A percentile compares a stretch with the other conserved stretches of the same genome.
Evolutionary conservation across 2,888 invertebrate genomes (phyloP).

Genomic region (Ischnus inquisitorius): DNA sequence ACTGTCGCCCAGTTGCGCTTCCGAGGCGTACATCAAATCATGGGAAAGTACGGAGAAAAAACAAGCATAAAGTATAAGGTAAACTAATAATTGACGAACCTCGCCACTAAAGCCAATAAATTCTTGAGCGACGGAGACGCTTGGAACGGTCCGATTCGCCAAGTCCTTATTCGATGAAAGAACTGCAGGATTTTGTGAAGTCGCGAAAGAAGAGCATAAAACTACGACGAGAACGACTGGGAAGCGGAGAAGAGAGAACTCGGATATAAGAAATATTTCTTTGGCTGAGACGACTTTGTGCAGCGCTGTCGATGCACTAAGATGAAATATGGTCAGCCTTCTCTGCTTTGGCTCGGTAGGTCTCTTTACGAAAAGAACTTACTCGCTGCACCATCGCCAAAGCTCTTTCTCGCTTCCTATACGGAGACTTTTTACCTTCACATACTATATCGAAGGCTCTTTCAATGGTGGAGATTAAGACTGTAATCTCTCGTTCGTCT

Average conservation of each 20-base stretch:
- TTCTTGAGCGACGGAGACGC: constrained; percentile 9
- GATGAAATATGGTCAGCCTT: constrained; percentile 71
- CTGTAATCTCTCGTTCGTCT: not conserved
- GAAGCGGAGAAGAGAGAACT: constrained; percentile 5
- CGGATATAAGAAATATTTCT: constrained; percentile 67
- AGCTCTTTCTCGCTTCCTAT: not conserved
- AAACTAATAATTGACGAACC: constrained; percentile 45
- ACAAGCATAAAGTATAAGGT: constrained; percentile 3
- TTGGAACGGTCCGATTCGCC: constrained; percentile 37
- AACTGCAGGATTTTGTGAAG: not conserved
- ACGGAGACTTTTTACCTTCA: not conserved
- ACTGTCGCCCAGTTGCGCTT: constrained; percentile 4
- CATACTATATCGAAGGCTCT: not conserved
- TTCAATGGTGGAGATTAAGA: not conserved
- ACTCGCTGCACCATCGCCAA: constrained; percentile 7
- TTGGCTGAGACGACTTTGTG: constrained; percentile 67
- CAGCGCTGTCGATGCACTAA: constrained; percentile 44
- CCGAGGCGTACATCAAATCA: constrained; percentile 27
- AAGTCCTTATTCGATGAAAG: constrained; percentile 37
- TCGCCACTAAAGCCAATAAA: constrained; percentile 55
- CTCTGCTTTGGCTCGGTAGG: not conserved
- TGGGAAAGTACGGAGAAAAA: not conserved
- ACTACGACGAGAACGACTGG: not conserved
- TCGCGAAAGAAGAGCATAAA: not conserved
- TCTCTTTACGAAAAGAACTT: constrained; percentile 38